A percentile compares a stretch with the other conserved stretches of the same genome.
Evolutionary conservation across 1,140 invertebrate genomes (phyloP).

Genomic region (Caerostris darwini): DNA sequence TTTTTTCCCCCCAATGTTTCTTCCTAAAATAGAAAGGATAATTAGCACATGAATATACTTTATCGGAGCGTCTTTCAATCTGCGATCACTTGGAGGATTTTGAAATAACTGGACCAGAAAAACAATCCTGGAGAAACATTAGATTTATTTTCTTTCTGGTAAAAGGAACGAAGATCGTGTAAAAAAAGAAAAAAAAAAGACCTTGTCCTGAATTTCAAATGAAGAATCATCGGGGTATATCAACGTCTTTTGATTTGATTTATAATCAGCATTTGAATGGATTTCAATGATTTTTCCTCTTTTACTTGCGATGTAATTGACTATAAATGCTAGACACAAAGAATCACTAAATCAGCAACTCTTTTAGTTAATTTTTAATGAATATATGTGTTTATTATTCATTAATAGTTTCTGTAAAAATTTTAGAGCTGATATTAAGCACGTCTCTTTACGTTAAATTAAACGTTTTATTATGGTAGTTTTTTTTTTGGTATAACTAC

Average conservation of each 20-base stretch:
- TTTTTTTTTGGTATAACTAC: too few species aligned
- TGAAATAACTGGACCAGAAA: conserved; percentile 34
- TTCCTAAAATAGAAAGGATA: conserved; percentile 60
- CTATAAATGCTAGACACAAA: conserved; percentile 3
- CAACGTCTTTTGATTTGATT: conserved; percentile 44
- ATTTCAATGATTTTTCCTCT: conserved; percentile 19
- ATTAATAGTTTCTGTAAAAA: not conserved
- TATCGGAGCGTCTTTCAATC: conserved; percentile 36
- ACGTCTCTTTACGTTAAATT: not conserved
- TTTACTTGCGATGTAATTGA: conserved; percentile 5
- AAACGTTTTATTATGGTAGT: not conserved
- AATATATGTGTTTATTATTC: not conserved
- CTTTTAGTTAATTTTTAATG: not conserved
- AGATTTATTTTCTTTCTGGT: conserved; percentile 45
- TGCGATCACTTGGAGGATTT: conserved; percentile 51
- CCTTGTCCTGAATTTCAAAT: conserved; percentile 66
- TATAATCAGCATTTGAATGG: conserved; percentile 58
- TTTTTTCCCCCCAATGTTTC: conserved; percentile 3
- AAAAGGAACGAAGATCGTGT: not conserved
- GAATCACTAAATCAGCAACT: not conserved
- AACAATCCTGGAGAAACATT: conserved; percentile 56
- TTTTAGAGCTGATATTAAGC: not conserved
- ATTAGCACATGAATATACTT: conserved; percentile 77
- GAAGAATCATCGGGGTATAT: conserved; percentile 57
- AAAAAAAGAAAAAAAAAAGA: not conserved